Evolutionary conservation across 1,140 invertebrate species (phyloP), one percentile per base, ranked within the genome.

Genomic region (Polypedilum pembai): DNA sequence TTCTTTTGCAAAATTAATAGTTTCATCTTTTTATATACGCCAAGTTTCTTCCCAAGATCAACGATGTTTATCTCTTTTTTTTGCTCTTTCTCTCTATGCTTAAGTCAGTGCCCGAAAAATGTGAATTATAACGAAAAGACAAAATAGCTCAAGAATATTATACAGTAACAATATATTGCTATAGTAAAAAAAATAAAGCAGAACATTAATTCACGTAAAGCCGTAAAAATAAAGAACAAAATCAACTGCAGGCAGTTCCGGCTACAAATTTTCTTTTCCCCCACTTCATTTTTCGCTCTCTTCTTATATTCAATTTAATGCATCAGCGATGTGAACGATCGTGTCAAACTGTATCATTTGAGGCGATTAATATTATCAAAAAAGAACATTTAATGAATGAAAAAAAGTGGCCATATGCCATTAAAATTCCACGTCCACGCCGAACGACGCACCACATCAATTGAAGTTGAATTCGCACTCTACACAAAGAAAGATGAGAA

Each of bases 1-100:
- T 69, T 69, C 65, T 69, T 10, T 18, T 10, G 65, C 17, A 69
- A 69, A 69, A 69, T 69, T 69, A 69, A 69, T 69, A 69, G 65
- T 21, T 69, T 69, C 65, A 69, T 18, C 18, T 20, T 69, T 69
- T 69, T n/a, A 17, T 66, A 66, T 66, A 7, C 41, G n/a, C 8
- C 18, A 20, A 66, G 63, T 66, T 69, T 69, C 17, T 21, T 20
- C 17, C 65, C 65, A 69, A 69, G 20, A 56, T 56, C 45, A 69
- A 33, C 24, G 65, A 69, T 69, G 8, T 69, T 21, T 20, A 69
- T 69, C 65, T 69, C 20, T 33, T 33, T 33, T 1, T 33, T 33
- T 33, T 33, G 24, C 5, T 33, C 24, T 33, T 33, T 33, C 5
- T 33, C 24, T 33, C 5, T 33, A 33, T n/a, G n/a, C 8, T 15